Evolutionary conservation across 92 coral and sea anemone species (phyloP).

Genomic region (Bergia puertoricense): DNA sequence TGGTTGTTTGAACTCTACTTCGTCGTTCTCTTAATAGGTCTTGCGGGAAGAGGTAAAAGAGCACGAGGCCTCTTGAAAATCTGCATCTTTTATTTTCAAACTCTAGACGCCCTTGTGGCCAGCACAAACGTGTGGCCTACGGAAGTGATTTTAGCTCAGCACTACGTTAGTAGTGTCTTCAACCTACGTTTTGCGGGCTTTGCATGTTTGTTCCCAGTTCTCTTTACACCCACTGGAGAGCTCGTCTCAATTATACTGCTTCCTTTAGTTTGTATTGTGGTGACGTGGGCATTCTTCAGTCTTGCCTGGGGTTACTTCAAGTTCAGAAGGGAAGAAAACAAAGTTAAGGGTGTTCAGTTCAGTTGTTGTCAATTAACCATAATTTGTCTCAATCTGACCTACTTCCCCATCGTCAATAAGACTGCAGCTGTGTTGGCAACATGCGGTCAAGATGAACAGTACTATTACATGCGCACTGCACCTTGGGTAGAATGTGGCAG

Average conservation of each 20-base stretch:
- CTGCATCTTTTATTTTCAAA: constrained; percentile 64
- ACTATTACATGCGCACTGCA: constrained; percentile 48
- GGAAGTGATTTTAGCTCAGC: constrained; percentile 51
- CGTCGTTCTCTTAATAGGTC: constrained; percentile 61
- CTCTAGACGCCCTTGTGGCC: constrained; percentile 65
- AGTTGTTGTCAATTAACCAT: constrained; percentile 53
- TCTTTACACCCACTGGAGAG: constrained; percentile 59
- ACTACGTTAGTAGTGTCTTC: constrained; percentile 61
- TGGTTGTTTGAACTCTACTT: constrained; percentile 72
- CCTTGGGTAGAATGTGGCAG: constrained; percentile 65
- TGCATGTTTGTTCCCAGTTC: constrained; percentile 51
- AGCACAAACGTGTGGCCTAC: constrained; percentile 57
- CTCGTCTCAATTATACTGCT: constrained; percentile 53
- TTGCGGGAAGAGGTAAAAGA: constrained; percentile 66
- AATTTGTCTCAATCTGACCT: constrained; percentile 52
- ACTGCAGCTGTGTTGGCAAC: constrained; percentile 56
- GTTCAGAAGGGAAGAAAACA: constrained; percentile 21
- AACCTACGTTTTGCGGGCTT: constrained; percentile 65
- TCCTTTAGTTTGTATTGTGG: constrained; percentile 54
- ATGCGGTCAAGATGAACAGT: constrained; percentile 40
- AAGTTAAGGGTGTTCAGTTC: constrained; percentile 29
- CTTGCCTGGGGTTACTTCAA: constrained; percentile 36
- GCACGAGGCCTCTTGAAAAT: constrained; percentile 64
- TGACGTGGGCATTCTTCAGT: constrained; percentile 48
- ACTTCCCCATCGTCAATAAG: constrained; percentile 64